Evolutionary conservation across 2,113 vertebrate species (phyloP).

Genomic region (Rallus limicola): DNA sequence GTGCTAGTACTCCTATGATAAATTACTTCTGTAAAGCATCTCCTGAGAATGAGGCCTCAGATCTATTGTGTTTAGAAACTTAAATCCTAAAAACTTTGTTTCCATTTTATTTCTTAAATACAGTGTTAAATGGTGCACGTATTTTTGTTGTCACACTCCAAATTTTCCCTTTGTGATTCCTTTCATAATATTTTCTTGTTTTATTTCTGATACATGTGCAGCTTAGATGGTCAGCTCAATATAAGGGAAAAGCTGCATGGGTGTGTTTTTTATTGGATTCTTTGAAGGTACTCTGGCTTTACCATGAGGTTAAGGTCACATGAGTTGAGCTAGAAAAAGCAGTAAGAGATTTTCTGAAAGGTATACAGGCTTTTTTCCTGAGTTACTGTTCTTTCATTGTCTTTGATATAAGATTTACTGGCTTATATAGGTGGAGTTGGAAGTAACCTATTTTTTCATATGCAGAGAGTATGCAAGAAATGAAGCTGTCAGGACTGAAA

Average conservation of each 20-base stretch:
- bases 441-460: not conserved
- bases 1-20: accelerated
- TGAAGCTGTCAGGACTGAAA: not conserved
- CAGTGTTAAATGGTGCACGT: not conserved
- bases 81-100: not conserved
- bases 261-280: not conserved
- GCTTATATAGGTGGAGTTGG: not conserved
- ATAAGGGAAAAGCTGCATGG: not conserved
- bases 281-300: not conserved
- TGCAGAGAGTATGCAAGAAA: not conserved
- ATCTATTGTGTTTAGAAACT: not conserved
- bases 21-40: not conserved
- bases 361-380: not conserved
- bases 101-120: not conserved
- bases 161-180: not conserved
- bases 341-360: not conserved
- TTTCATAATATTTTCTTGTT: not conserved
- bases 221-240: not conserved
- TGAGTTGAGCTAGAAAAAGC: not conserved
- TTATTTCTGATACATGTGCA: not conserved
- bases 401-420: not conserved
- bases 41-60: not conserved
- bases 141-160: not conserved
- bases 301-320: not conserved
- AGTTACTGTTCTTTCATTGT: not conserved